Percentiles rank a stretch among this genome's conserved stretches.
Evolutionary conservation across 1,140 invertebrate species (phyloP).

Genomic region (Calephelis virginiensis): DNA sequence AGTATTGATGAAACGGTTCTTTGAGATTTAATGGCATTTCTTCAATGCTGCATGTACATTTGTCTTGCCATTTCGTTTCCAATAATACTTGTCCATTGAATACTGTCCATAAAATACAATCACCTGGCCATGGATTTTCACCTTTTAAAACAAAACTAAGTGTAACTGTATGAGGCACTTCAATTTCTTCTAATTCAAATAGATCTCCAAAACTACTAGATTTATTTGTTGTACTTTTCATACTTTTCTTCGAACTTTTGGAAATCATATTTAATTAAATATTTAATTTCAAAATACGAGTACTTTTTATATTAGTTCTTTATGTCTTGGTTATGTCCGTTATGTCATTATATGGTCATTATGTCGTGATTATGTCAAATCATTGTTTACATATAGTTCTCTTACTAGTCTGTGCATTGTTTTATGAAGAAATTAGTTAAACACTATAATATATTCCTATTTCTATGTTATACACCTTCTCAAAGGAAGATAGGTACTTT

Average conservation of each 20-base stretch:
- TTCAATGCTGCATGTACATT: slow-evolving; percentile 31
- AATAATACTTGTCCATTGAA: slow-evolving; percentile 51
- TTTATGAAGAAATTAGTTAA: too few species aligned
- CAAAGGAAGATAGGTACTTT: too few species aligned
- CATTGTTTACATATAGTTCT: too few species aligned
- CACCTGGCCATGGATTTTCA: slow-evolving; percentile 37
- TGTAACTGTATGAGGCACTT: slow-evolving; percentile 35
- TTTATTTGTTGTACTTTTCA: slow-evolving; percentile 28
- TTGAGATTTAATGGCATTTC: slow-evolving; percentile 49
- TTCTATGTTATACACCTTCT: too few species aligned
- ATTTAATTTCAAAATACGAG: not conserved
- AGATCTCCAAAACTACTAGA: slow-evolving; percentile 39
- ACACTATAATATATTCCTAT: too few species aligned
- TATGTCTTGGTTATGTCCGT: too few species aligned
- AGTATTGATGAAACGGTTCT: slow-evolving; percentile 34
- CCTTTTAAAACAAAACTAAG: slow-evolving; percentile 43
- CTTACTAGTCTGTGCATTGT: too few species aligned
- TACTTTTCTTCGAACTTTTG: slow-evolving; percentile 29
- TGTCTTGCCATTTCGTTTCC: slow-evolving; percentile 52
- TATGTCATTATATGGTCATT: too few species aligned
- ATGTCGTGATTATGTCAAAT: too few species aligned
- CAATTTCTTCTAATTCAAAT: slow-evolving; percentile 33
- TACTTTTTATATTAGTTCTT: too few species aligned
- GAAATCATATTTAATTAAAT: slow-evolving; percentile 28
- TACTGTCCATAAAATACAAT: slow-evolving; percentile 46